Evolutionary conservation across 35 echinoderm and acorn worm genomes (phyloP), one percentile per base, ranked within the genome.

Genomic region (Lytechinus pictus): DNA sequence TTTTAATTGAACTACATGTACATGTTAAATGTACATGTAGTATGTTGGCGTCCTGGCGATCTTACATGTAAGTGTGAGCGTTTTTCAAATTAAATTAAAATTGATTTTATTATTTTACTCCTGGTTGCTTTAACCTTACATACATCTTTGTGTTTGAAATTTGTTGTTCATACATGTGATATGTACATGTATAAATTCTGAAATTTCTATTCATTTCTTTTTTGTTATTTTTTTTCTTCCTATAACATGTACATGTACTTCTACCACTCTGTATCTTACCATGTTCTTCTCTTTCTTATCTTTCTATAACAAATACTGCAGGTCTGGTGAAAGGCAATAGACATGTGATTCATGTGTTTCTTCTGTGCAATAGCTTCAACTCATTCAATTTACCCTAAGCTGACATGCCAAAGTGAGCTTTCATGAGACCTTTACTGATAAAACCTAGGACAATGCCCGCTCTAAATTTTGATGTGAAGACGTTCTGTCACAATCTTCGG

Each of bases 401-500:
- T 79, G 52, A 54, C 27, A 90, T 52, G 88, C 28, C 88, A 90
- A 90, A 90, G 29, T 90, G 28, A 52, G 88, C 52, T 90, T 90
- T 54, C 52, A 90, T 90, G 88, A 90, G 88, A 90, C 88, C 88
- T 21, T 90, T 90, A 16, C 28, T 54, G 28, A 10, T 54, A 90
- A 90, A 90, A 16, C 88, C 88, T 12, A 54, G 28, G 29, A 91
- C 96, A 86, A 99, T 99, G 98, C 98, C 98, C 95, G 95, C 95
- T 19, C 92, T 98, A 13, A 87, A 97, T 57, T 99, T 99, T 96
- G 96, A 99, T 92, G 97, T 99, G 16, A 97, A 99, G 92, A 98
- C 97, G 72, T 99, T 98, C 90, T 97, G 97, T 92, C 95, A 98
- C 79, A 99, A 99, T 92, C 95, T 99, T 51, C 97, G 98, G 29